Evolutionary conservation across 2,888 invertebrate species (phyloP).

Genomic region (Eupithecia exiguata): DNA sequence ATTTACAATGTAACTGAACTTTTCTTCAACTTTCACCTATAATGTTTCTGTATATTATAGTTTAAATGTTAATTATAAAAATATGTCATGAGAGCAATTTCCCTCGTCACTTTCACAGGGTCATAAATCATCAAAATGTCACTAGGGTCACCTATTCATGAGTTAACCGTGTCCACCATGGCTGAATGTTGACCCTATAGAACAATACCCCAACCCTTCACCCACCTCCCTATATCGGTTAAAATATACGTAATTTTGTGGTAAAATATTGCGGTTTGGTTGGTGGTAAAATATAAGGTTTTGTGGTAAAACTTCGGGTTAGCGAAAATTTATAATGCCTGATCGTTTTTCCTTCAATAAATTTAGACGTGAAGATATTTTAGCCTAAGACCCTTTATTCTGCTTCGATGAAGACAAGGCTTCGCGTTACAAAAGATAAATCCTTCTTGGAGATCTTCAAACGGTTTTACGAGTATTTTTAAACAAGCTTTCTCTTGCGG

Average conservation of each 20-base stretch:
- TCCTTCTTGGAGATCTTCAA: neutral
- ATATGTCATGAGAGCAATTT: neutral
- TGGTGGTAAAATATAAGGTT: neutral
- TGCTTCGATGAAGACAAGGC: neutral
- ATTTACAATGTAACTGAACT: neutral
- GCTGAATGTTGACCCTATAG: neutral
- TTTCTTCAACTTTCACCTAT: neutral
- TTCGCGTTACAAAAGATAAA: conserved; percentile 6
- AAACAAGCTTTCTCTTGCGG: neutral
- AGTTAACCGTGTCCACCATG: neutral
- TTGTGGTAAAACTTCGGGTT: neutral
- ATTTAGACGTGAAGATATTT: conserved; percentile 12
- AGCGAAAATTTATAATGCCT: neutral
- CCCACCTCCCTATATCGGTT: neutral
- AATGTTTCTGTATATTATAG: neutral
- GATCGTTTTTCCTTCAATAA: neutral
- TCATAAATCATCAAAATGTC: conserved; percentile 2
- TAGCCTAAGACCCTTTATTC: conserved; percentile 1
- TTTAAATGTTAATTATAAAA: neutral
- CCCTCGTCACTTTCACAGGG: neutral
- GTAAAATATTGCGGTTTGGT: neutral
- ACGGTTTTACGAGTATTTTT: neutral
- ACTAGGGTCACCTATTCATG: neutral
- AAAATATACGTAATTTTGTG: neutral
- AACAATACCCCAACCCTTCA: neutral